These are phyloP conservation scores for Drosophila austrosaltans DNA, from an alignment of 2,888 invertebrate genomes.

Conservation along the genomic window DNA sequence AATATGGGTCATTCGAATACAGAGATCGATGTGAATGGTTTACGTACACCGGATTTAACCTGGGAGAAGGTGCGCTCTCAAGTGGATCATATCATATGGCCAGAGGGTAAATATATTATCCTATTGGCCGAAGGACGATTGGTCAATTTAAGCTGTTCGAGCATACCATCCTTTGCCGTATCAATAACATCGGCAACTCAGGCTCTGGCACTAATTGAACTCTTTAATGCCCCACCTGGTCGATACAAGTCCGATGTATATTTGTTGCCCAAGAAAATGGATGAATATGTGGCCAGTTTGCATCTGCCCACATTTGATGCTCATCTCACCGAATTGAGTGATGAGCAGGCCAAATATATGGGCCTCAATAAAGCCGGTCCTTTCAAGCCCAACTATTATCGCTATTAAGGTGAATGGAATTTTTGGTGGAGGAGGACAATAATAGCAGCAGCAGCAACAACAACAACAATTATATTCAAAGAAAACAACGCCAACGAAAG, in stretches of 20 bases:
- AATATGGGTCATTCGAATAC: slow-evolving; percentile 99
- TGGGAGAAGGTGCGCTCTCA: slow-evolving; percentile 99
- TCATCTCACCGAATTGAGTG: slow-evolving; percentile 96
- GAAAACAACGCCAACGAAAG: slow-evolving; percentile 77
- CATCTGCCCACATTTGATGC: slow-evolving; percentile 99
- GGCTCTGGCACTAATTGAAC: slow-evolving; percentile 97
- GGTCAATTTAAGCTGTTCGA: slow-evolving; percentile 98
- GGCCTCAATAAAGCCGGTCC: slow-evolving; percentile 99
- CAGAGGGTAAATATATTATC: slow-evolving; percentile 97
- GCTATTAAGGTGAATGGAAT: slow-evolving; percentile 85
- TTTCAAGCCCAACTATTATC: slow-evolving; percentile 99
- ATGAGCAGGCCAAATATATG: slow-evolving; percentile 98
- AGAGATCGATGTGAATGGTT: slow-evolving; percentile 96
- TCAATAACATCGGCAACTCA: slow-evolving; percentile 99
- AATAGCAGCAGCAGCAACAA: slow-evolving; percentile 43
- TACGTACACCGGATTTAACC: slow-evolving; percentile 96
- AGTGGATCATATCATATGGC: slow-evolving; percentile 99
- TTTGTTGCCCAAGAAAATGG: slow-evolving; percentile 99
- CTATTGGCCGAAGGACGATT: slow-evolving; percentile 96
- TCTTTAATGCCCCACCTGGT: slow-evolving; percentile 97
- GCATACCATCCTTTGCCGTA: slow-evolving; percentile 98
- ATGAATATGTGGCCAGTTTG: slow-evolving; percentile 98
- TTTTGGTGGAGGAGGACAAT: slow-evolving; percentile 55
- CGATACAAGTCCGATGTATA: slow-evolving; percentile 99
- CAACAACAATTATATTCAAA: slow-evolving; percentile 43